phyloP scores from a whole-genome alignment of 2,113 vertebrate species.

The Motacilla alba region DNA sequence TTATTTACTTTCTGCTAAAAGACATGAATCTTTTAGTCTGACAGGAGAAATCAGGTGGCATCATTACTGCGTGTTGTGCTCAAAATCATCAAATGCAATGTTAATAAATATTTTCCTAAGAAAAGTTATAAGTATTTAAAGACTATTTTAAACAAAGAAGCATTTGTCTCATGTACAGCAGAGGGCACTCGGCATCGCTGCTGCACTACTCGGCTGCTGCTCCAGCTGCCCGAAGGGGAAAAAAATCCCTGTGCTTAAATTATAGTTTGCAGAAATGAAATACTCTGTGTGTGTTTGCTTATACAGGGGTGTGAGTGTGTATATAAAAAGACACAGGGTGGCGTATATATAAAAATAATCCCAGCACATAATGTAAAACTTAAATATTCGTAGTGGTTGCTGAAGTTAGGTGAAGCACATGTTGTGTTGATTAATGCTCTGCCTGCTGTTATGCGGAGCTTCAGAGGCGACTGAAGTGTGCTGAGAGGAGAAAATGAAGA shows the following conservation, averaged over 20 bases:
- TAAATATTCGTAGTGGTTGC: not conserved
- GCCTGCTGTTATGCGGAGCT: not conserved
- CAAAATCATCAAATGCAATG: not conserved
- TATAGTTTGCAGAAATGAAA: slow-evolving; percentile 14
- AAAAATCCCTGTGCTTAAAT: not conserved
- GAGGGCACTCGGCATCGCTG: slow-evolving; percentile 63
- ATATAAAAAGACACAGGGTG: slow-evolving; percentile 40
- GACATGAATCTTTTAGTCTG: not conserved
- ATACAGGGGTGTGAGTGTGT: not conserved
- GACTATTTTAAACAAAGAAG: not conserved
- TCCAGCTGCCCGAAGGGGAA: not conserved
- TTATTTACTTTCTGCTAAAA: not conserved
- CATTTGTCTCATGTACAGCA: slow-evolving; percentile 58
- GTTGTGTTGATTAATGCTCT: slow-evolving; percentile 38
- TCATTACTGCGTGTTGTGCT: rapidly evolving
- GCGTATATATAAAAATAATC: slow-evolving; percentile 49
- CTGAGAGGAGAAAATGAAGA: not conserved
- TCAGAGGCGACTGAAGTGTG: not conserved
- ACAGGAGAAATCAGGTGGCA: not conserved
- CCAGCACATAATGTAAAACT: slow-evolving; percentile 13
- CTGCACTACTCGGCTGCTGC: not conserved
- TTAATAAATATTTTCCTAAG: not conserved
- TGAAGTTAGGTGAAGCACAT: not conserved
- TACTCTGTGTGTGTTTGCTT: slow-evolving; percentile 16
- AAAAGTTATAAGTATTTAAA: not conserved